A percentile compares a stretch with the other conserved stretches of the same genome.
These are phyloP conservation scores for Australoheros facetus DNA, from an alignment of 2,797 vertebrate species.

Conservation along the genomic window DNA sequence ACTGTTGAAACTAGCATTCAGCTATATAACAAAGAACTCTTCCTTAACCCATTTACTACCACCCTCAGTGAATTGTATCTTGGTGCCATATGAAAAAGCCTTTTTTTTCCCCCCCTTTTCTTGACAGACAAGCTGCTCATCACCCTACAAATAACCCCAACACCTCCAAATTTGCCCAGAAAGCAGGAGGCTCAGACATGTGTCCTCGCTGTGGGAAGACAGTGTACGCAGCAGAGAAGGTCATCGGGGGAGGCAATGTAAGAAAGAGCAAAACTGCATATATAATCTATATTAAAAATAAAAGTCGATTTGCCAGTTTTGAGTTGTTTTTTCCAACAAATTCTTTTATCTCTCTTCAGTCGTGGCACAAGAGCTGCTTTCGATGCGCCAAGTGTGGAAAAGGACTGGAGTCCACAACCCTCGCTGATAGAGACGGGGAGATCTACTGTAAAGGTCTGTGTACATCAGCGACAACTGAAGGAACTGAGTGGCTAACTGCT, in stretches of 20 bases:
- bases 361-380: constrained; percentile 97
- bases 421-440: constrained; percentile 95
- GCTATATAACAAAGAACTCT: no score
- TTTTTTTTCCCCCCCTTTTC: not conserved
- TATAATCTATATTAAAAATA: not conserved
- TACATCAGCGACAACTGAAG: not conserved
- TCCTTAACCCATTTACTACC: no score
- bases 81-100: not conserved
- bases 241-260: constrained; percentile 93
- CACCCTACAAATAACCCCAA: constrained; percentile 90
- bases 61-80: not conserved
- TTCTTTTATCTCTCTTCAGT: constrained; percentile 73
- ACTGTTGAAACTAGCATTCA: no score
- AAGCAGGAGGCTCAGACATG: constrained; percentile 83
- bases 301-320: not conserved
- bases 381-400: constrained; percentile 97
- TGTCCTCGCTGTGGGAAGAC: constrained; percentile 90
- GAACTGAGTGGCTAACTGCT: not conserved
- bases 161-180: constrained; percentile 88
- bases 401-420: constrained; percentile 95
- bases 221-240: constrained; percentile 95
- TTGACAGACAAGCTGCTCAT: constrained; percentile 80
- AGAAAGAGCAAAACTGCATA: constrained; percentile 50
- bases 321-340: not conserved
- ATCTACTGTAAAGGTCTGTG: constrained; percentile 88